Evolutionary conservation across 2,888 invertebrate species (phyloP).

Genomic region (Caradrina kadenii): DNA sequence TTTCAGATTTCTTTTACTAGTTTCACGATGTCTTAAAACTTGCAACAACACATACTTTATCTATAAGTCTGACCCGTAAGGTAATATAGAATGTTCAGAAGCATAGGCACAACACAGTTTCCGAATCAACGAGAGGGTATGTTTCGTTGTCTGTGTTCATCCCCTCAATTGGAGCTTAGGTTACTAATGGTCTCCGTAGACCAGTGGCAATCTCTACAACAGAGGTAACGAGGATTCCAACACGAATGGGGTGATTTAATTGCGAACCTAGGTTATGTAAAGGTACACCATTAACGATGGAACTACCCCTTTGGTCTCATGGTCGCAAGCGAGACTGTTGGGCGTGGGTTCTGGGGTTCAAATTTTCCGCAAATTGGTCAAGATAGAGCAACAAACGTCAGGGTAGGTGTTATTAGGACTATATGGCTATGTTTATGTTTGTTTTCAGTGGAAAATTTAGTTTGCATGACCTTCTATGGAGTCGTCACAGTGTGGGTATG

Average conservation of each 20-base stretch:
- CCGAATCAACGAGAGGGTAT: background rate
- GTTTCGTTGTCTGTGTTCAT: background rate
- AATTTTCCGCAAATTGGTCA: constrained; percentile 78
- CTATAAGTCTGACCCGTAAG: too few relatives aligned
- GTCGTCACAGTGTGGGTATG: background rate
- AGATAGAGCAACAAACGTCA: constrained; percentile 20
- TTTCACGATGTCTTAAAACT: too few relatives aligned
- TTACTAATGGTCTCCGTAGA: constrained; percentile 24
- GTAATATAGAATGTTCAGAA: too few relatives aligned
- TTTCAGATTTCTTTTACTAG: too few relatives aligned
- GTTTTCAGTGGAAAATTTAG: constrained; percentile 11
- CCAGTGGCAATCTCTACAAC: constrained; percentile 1
- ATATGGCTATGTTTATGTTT: constrained; percentile 5
- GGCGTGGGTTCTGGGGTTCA: constrained; percentile 33
- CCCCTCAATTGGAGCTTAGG: background rate
- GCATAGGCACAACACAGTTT: background rate
- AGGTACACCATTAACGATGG: too few relatives aligned
- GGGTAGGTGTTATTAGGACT: constrained; percentile 18
- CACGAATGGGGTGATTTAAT: background rate
- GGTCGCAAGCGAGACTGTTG: too few relatives aligned
- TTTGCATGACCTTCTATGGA: background rate
- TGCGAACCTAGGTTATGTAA: background rate
- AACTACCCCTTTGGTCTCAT: too few relatives aligned
- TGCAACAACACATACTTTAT: too few relatives aligned
- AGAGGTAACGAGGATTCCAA: background rate